phyloP scores from a whole-genome alignment of 2,888 invertebrate species.

The Aleiodes testaceus region DNA sequence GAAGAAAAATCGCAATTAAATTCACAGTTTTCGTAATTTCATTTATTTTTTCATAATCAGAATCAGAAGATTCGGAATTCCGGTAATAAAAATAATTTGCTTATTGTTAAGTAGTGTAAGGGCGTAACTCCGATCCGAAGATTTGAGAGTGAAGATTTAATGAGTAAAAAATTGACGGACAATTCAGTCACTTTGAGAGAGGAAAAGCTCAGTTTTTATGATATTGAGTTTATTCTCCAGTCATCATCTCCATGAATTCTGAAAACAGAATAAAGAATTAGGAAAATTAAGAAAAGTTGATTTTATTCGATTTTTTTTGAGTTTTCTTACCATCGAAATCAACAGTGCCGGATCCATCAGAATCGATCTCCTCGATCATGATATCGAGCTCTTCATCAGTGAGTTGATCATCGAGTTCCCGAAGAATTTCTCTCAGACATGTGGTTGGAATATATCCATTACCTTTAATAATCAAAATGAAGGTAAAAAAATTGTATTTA shows the following conservation, averaged over 20 bases:
- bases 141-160: not conserved
- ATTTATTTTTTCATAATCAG: too few relatives aligned
- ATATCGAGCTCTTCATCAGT: constrained; percentile 95
- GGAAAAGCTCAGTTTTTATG: constrained; percentile 50
- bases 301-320: constrained; percentile 12
- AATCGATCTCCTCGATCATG: constrained; percentile 98
- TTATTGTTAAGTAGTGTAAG: too few relatives aligned
- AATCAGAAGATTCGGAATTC: too few relatives aligned
- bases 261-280: constrained; percentile 72
- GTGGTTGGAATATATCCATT: constrained; percentile 95
- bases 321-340: constrained; percentile 93
- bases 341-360: constrained; percentile 98
- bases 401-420: constrained; percentile 96
- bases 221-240: constrained; percentile 82
- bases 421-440: constrained; percentile 93
- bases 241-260: constrained; percentile 98
- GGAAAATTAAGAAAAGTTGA: not conserved
- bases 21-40: too few relatives aligned
- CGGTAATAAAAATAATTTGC: too few relatives aligned
- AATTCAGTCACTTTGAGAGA: constrained; percentile 22
- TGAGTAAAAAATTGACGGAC: constrained; percentile 22
- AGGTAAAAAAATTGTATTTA: too few relatives aligned
- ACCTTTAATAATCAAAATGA: constrained; percentile 73
- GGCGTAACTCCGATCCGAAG: too few relatives aligned
- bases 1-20: too few relatives aligned